Conservation (phyloP, 2,797 vertebrate species). For the Iguana delicatissima region DNA sequence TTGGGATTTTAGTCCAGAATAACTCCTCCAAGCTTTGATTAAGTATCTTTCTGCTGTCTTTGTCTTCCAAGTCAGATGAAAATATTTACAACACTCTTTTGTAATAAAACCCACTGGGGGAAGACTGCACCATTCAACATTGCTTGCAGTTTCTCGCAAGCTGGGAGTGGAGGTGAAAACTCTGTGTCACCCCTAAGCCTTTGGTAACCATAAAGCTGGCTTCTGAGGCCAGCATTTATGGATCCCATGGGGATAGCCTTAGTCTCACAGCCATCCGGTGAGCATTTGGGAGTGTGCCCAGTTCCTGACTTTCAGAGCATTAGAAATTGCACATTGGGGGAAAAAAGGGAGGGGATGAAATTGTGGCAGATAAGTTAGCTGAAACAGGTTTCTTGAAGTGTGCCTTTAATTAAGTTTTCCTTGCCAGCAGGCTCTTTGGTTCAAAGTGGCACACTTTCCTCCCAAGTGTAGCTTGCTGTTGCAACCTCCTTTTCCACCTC, state of each 20-base stretch:
- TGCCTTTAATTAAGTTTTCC: constrained; percentile 12
- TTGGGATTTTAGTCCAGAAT: no score
- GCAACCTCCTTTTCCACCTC: accelerated
- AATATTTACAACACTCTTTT: neutral
- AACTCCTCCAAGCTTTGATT: no score
- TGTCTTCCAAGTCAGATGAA: neutral
- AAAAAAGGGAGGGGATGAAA: no score
- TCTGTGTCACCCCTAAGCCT: neutral
- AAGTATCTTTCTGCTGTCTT: neutral
- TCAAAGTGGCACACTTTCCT: neutral
- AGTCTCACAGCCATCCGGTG: neutral
- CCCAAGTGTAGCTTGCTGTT: neutral
- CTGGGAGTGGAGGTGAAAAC: neutral
- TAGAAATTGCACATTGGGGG: neutral
- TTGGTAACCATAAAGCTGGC: neutral
- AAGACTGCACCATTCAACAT: neutral
- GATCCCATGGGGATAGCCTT: neutral
- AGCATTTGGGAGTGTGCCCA: neutral
- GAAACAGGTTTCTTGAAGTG: neutral
- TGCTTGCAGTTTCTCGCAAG: neutral
- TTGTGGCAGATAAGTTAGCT: neutral
- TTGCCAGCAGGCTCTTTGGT: neutral
- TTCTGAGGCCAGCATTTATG: neutral
- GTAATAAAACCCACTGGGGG: neutral
- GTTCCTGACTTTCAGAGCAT: neutral